Percentiles rank a stretch among this genome's conserved stretches.
Evolutionary conservation across 2,113 vertebrate genomes (phyloP).

Genomic region (Thryonomys swinderianus): DNA sequence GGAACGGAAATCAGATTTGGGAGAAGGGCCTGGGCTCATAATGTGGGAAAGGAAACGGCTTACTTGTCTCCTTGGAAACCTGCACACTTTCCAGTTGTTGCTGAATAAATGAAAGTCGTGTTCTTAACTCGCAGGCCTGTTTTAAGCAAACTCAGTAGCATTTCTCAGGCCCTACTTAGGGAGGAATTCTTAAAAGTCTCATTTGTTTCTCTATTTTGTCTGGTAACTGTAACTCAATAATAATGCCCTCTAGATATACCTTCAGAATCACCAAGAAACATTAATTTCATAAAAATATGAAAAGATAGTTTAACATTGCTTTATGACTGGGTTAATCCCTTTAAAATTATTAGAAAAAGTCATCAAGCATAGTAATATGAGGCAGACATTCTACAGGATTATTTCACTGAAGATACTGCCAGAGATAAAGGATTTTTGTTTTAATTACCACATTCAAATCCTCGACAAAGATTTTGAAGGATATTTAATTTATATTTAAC

Average conservation of each 20-base stretch:
- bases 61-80: constrained; percentile 75
- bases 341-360: constrained; percentile 17
- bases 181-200: constrained; percentile 63
- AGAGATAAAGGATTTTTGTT: constrained; percentile 35
- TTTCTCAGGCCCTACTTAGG: neutral
- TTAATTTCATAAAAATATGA: constrained; percentile 63
- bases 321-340: constrained; percentile 63
- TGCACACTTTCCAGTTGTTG: constrained; percentile 74
- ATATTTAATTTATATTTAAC: neutral
- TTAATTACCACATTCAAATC: neutral
- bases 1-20: constrained; percentile 82
- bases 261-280: constrained; percentile 33
- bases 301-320: neutral
- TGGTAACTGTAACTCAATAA: neutral
- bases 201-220: neutral
- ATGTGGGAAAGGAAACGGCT: constrained; percentile 84
- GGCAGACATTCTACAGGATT: constrained; percentile 35
- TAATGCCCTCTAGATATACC: neutral
- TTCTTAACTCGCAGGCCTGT: constrained; percentile 76
- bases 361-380: neutral
- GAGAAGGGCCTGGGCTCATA: constrained; percentile 78
- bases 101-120: constrained; percentile 83
- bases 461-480: constrained; percentile 39
- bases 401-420: constrained; percentile 10
- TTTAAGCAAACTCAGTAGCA: constrained; percentile 66